Percentiles rank a stretch among this genome's conserved stretches.
phyloP scores from a whole-genome alignment of 2,888 invertebrate species.

The Anorthoa munda region DNA sequence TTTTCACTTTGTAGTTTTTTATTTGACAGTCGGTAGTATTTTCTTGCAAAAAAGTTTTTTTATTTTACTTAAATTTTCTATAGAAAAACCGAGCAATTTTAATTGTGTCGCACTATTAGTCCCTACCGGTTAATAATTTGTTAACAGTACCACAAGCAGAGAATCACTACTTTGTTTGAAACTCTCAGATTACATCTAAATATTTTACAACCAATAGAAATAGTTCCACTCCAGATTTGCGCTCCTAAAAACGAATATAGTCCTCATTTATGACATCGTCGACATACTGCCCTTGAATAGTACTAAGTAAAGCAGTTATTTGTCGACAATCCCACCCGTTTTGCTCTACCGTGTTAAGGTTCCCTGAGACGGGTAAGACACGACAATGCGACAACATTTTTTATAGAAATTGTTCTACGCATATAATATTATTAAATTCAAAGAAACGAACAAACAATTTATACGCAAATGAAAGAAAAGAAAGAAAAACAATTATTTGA shows the following conservation, averaged over 20 bases:
- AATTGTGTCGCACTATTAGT: no score
- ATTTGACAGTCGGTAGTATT: no score
- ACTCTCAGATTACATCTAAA: background rate
- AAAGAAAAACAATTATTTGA: no score
- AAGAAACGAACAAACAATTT: no score
- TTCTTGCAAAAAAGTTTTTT: no score
- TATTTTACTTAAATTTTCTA: no score
- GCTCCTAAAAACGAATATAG: background rate
- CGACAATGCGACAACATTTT: background rate
- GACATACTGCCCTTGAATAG: slow-evolving; percentile 11
- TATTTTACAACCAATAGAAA: background rate
- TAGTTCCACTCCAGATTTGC: background rate
- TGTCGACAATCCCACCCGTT: background rate
- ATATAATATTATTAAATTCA: no score
- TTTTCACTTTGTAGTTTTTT: no score
- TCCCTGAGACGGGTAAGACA: background rate
- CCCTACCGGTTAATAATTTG: no score
- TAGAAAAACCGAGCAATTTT: no score
- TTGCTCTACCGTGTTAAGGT: background rate
- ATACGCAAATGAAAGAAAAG: no score
- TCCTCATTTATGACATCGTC: slow-evolving; percentile 7
- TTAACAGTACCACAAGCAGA: no score
- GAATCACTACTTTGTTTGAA: background rate
- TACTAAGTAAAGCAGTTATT: slow-evolving; percentile 24
- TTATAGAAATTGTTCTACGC: background rate